A percentile compares a stretch with the other conserved stretches of the same genome.
These are phyloP conservation scores for Tauraco erythrolophus DNA, from an alignment of 2,113 vertebrate genomes.

Conservation along the genomic window DNA sequence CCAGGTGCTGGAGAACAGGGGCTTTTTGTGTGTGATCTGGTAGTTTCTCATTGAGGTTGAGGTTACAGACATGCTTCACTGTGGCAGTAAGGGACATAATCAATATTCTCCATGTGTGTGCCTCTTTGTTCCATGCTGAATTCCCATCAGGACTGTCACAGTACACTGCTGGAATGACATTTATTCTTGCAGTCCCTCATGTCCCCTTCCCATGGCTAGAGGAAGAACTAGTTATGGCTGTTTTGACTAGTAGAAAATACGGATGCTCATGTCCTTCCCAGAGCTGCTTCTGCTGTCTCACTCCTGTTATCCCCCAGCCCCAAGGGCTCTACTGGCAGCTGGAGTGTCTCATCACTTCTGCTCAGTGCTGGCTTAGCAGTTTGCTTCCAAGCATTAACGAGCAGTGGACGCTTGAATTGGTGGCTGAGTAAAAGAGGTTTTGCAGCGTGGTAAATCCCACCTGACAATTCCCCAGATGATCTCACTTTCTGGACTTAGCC, in stretches of 20 bases:
- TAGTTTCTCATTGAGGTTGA: neutral
- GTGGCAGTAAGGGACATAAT: neutral
- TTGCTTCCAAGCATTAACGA: neutral
- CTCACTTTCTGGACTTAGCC: neutral
- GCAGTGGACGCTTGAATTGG: neutral
- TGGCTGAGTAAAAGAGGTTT: neutral
- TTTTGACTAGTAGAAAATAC: neutral
- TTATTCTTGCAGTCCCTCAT: neutral
- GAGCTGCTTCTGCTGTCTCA: neutral
- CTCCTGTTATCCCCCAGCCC: neutral
- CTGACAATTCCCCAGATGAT: neutral
- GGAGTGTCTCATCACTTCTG: neutral
- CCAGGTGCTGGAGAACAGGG: neutral
- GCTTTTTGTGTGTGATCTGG: neutral
- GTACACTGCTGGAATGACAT: fast-evolving
- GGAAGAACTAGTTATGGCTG: neutral
- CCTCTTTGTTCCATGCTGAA: neutral
- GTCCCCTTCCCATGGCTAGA: neutral
- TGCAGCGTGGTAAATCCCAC: neutral
- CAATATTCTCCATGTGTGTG: neutral
- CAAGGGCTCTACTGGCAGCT: neutral
- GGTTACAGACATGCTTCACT: neutral
- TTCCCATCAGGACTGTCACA: neutral
- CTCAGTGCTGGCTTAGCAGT: neutral
- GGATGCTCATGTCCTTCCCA: neutral